Base-by-base conservation (phyloP, 1,140 invertebrate species). In the Zaprionus gabonicus region DNA sequence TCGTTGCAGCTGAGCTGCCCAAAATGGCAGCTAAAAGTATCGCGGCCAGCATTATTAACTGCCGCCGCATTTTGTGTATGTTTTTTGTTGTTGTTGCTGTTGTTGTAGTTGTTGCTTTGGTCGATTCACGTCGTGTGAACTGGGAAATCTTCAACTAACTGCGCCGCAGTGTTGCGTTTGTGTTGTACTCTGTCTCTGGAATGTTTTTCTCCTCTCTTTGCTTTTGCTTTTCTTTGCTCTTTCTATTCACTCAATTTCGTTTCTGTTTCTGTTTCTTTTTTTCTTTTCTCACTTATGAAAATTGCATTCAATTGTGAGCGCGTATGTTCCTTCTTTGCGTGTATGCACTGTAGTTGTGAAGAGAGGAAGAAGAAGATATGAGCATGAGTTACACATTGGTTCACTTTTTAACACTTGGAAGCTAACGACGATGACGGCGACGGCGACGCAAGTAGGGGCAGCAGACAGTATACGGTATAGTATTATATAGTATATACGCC, bases 21-120 rank as follows among this genome's bases (percentile, higher is more conserved):
- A 92, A 70, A 71, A 84, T 65, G 64, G 82, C 84, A 73, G 83
- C 81, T 55, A 91, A 41, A 58, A 92, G 66, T 79, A 92, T 70
- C 88, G 91, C 88, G 91, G 91, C 84, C 84, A 92, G 87, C 86
- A 87, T 90, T 69, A 76, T 86, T 79, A 78, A 81, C 80, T 83
- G 91, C 84, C 91, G 91, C 78, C 91, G 68, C 91, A 92, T 92
- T 78, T 83, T 86, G 15, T 51, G 20, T 23, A 4, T 51, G n/a
- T 23, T 25, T 6, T 7, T 25, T 51, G 51, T 62, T 62, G 34
- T 38, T 72, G 59, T 71, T 71, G 2, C 62, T 55, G n/a, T 34
- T 34, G 34, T 60, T 55, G 44, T 68, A 49, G 68, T 71, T 68
- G 41, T 80, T 71, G 28, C 55, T 51, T 23, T 46, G 57, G 63